Conservation (phyloP, 2,888 invertebrate species). For the Conistra vaccinii region DNA sequence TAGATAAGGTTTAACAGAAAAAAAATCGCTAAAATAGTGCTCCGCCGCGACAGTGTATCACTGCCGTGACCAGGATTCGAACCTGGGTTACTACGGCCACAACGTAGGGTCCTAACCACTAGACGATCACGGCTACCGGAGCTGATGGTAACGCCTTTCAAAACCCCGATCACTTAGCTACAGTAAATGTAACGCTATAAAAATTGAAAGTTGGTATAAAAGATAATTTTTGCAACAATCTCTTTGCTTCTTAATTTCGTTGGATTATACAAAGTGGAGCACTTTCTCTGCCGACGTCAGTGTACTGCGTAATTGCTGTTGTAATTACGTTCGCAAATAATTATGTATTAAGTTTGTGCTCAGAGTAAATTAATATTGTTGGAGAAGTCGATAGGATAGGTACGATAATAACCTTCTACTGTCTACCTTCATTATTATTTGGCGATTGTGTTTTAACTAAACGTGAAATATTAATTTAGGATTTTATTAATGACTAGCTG, state of each 20-base stretch:
- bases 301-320: conserved; percentile 83
- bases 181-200: neutral
- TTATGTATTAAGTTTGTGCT: conserved; percentile 40
- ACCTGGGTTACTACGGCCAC: conserved; percentile 95
- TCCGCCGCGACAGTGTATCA: conserved; percentile 54
- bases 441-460: neutral
- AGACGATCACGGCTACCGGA: conserved; percentile 74
- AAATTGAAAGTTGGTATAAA: conserved; percentile 40
- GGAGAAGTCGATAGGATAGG: conserved; percentile 18
- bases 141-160: conserved; percentile 57
- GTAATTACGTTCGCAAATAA: conserved; percentile 56
- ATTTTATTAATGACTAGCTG: neutral
- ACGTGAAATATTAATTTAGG: neutral
- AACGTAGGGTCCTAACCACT: conserved; percentile 94
- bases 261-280: conserved; percentile 58
- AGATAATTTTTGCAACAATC: neutral
- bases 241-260: conserved; percentile 25
- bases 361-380: conserved; percentile 55
- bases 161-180: conserved; percentile 27
- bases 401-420: conserved; percentile 19
- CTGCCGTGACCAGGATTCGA: conserved; percentile 91
- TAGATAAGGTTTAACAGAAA: no score
- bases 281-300: conserved; percentile 92
- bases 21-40: conserved; percentile 19
- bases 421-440: conserved; percentile 4